Evolutionary conservation across 2,888 invertebrate species (phyloP).

Genomic region (Rosalia funebris): DNA sequence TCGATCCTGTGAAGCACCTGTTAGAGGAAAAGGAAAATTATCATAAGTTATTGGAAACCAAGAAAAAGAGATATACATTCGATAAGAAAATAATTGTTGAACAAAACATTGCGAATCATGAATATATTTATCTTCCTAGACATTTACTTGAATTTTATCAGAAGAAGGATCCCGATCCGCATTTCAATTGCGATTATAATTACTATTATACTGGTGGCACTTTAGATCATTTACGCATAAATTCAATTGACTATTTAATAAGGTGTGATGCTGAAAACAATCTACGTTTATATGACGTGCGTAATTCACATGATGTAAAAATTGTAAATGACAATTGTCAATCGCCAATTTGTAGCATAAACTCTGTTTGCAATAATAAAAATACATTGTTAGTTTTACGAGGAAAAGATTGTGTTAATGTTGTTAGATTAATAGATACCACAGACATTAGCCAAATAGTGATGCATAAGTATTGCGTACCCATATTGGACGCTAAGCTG

Average conservation of each 20-base stretch:
- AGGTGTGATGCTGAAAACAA: constrained; percentile 36
- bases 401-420: constrained; percentile 33
- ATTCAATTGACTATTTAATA: constrained; percentile 39
- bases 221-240: constrained; percentile 38
- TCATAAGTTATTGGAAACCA: constrained; percentile 23
- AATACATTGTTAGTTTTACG: constrained; percentile 33
- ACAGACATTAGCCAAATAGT: constrained; percentile 18
- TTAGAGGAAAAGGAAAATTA: constrained; percentile 35
- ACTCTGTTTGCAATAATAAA: constrained; percentile 24
- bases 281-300: constrained; percentile 33
- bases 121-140: constrained; percentile 39
- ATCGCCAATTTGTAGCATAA: constrained; percentile 35
- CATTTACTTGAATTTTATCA: constrained; percentile 42
- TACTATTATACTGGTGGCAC: constrained; percentile 44
- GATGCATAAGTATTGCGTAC: constrained; percentile 13
- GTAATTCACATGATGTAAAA: constrained; percentile 4
- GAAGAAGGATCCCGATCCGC: constrained; percentile 36
- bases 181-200: constrained; percentile 43
- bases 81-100: constrained; percentile 33
- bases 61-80: constrained; percentile 25
- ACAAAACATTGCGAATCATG: constrained; percentile 20
- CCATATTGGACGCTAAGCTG: constrained; percentile 45
- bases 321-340: constrained; percentile 19
- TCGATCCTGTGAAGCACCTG: constrained; percentile 30
- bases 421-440: constrained; percentile 27